Conservation (phyloP, 2,113 vertebrate genomes). For the Naja naja region DNA sequence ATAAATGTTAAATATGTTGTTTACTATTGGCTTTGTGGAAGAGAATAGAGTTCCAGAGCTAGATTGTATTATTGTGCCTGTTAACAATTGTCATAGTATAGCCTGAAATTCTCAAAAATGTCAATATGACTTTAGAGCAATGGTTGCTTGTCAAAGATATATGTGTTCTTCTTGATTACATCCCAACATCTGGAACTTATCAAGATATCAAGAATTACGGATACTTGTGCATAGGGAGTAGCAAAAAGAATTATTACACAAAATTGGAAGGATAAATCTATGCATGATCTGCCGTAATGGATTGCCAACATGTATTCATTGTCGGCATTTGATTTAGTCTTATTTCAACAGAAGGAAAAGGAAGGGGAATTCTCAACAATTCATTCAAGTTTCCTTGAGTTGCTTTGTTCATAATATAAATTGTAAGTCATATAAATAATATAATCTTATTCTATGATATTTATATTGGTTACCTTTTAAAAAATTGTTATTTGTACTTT, state of each 20-base stretch:
- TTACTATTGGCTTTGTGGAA: neutral
- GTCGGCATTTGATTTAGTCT: neutral
- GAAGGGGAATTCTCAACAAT: neutral
- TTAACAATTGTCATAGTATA: neutral
- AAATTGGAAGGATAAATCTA: neutral
- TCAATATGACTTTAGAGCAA: neutral
- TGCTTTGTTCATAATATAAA: neutral
- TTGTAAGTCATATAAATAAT: neutral
- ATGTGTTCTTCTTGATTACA: neutral
- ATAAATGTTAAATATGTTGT: neutral
- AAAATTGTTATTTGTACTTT: neutral
- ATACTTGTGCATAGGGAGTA: neutral
- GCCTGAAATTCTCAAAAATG: neutral
- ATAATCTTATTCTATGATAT: neutral
- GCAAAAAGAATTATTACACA: neutral
- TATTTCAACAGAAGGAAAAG: neutral
- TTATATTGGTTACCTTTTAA: neutral
- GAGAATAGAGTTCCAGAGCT: neutral
- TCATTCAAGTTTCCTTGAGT: neutral
- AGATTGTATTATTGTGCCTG: neutral
- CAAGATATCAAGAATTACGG: neutral
- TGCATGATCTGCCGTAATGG: neutral
- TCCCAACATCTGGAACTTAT: neutral
- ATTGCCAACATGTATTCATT: neutral
- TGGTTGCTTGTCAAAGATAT: neutral